Evolutionary conservation across 2,888 invertebrate genomes (phyloP).

Genomic region (Zelleria hepariella): DNA sequence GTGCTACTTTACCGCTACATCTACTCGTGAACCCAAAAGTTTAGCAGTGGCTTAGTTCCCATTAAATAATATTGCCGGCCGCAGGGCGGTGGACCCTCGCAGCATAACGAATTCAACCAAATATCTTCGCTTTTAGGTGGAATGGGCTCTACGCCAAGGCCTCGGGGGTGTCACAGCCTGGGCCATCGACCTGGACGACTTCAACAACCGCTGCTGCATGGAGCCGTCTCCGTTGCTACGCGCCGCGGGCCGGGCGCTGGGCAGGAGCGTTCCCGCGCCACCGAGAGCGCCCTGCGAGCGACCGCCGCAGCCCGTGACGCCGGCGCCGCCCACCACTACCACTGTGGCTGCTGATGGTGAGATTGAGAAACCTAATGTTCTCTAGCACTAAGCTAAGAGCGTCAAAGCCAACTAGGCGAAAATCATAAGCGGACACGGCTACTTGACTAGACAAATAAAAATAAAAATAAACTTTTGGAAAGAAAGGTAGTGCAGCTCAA

Average conservation of each 20-base stretch:
- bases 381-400: too few species aligned
- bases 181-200: constrained; percentile 92
- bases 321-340: constrained; percentile 81
- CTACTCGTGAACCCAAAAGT: too few species aligned
- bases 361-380: neutral
- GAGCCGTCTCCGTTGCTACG: constrained; percentile 84
- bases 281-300: constrained; percentile 75
- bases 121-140: constrained; percentile 53
- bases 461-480: too few species aligned
- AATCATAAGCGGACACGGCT: too few species aligned
- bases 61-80: too few species aligned
- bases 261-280: constrained; percentile 65
- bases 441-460: too few species aligned
- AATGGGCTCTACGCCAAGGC: constrained; percentile 80
- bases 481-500: too few species aligned
- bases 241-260: constrained; percentile 83
- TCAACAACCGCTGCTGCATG: constrained; percentile 85
- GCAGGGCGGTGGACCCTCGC: too few species aligned
- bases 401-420: too few species aligned
- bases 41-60: too few species aligned
- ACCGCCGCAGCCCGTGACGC: constrained; percentile 81
- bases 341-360: constrained; percentile 64
- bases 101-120: neutral
- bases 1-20: too few species aligned
- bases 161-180: constrained; percentile 89